phyloP scores from a whole-genome alignment of 2,888 invertebrate species.

The Leptopilina drosophilae region DNA sequence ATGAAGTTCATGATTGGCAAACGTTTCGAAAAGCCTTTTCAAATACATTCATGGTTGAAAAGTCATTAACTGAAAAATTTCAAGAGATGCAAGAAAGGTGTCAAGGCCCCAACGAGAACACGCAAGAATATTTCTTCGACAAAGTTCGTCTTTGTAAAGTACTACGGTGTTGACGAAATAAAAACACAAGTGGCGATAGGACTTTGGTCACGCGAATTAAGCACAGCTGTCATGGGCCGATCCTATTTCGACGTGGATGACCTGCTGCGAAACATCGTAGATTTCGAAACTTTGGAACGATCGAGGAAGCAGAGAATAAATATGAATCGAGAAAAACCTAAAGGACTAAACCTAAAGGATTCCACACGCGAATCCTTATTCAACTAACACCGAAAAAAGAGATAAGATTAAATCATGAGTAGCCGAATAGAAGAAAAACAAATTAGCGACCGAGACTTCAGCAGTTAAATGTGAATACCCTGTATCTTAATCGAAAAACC shows the following conservation, averaged over 20 bases:
- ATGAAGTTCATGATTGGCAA: conserved; percentile 45
- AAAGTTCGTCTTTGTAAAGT: conserved; percentile 50
- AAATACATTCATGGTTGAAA: conserved; percentile 45
- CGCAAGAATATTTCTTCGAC: conserved; percentile 45
- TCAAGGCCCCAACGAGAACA: conserved; percentile 43
- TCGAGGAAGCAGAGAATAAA: conserved; percentile 6
- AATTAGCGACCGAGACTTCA: conserved; percentile 43
- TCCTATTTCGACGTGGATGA: conserved; percentile 28
- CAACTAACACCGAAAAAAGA: conserved; percentile 44
- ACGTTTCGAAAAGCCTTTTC: conserved; percentile 43
- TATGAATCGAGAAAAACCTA: background rate
- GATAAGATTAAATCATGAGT: conserved; percentile 44
- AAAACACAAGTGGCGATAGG: conserved; percentile 47
- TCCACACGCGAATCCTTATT: conserved; percentile 42
- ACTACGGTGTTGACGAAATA: conserved; percentile 25
- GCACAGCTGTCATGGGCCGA: conserved; percentile 39
- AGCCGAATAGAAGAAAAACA: conserved; percentile 46
- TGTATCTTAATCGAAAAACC: conserved; percentile 44
- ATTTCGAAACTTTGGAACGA: conserved; percentile 20
- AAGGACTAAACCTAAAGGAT: too few relatives aligned
- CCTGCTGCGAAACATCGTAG: conserved; percentile 25
- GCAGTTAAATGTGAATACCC: too few relatives aligned
- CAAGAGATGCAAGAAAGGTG: background rate
- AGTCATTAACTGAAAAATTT: conserved; percentile 25
- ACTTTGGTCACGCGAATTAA: conserved; percentile 43